phyloP scores from a whole-genome alignment of 2,113 vertebrate species.

The Arizona elegans region DNA sequence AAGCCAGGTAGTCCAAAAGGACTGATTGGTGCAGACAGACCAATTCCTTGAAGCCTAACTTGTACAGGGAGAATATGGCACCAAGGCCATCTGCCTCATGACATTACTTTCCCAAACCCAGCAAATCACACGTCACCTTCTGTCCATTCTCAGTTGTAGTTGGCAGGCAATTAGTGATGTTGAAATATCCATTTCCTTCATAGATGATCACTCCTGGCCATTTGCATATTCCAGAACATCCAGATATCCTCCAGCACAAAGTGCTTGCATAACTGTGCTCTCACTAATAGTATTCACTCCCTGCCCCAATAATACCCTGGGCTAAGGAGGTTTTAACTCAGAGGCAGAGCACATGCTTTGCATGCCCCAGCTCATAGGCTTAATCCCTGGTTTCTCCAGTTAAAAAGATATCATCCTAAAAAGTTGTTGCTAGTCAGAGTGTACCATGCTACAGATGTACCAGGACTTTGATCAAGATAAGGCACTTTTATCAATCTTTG shows the following conservation, averaged over 20 bases:
- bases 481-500: background rate
- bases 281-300: background rate
- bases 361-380: background rate
- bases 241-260: background rate
- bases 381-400: background rate
- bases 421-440: background rate
- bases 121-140: background rate
- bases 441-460: background rate
- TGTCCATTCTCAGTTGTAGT: background rate
- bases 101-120: background rate
- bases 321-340: background rate
- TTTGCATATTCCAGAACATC: background rate
- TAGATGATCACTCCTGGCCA: background rate
- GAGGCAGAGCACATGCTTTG: background rate
- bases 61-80: background rate
- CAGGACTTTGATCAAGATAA: background rate
- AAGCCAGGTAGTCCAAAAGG: conserved; percentile 1
- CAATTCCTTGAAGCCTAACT: background rate
- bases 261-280: background rate
- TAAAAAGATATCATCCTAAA: background rate
- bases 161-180: background rate
- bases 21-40: background rate
- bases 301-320: background rate
- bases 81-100: background rate
- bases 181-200: background rate